Percentiles rank a stretch among this genome's conserved stretches.
phyloP scores from a whole-genome alignment of 2,888 invertebrate genomes.

The Scotopteryx bipunctaria region DNA sequence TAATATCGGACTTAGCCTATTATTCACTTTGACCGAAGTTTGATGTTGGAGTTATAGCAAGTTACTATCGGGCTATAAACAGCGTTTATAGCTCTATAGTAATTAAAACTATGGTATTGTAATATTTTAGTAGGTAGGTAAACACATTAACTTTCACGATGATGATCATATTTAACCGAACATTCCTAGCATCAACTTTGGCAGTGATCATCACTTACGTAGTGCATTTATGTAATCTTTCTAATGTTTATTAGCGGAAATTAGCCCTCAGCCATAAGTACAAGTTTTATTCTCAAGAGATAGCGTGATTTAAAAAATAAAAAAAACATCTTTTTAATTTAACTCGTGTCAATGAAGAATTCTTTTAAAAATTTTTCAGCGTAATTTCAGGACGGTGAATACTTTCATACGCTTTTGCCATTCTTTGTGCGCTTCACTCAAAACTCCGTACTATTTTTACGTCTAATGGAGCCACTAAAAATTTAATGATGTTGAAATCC shows the following conservation, averaged over 20 bases:
- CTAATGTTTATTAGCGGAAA: no score
- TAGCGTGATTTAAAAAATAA: background rate
- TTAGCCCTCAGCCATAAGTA: no score
- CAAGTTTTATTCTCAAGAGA: no score
- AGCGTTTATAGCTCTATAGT: conserved; percentile 30
- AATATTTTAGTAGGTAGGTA: conserved; percentile 31
- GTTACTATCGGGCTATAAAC: conserved; percentile 32
- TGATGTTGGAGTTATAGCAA: conserved; percentile 37
- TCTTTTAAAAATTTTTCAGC: conserved; percentile 16
- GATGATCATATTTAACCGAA: conserved; percentile 24
- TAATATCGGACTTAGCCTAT: conserved; percentile 48
- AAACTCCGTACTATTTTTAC: conserved; percentile 45
- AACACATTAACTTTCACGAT: conserved; percentile 24
- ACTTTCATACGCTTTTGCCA: conserved; percentile 13
- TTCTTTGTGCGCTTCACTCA: conserved; percentile 34
- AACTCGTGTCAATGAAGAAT: conserved; percentile 18
- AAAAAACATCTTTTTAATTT: conserved; percentile 11
- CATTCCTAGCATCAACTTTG: background rate
- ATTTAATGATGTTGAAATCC: conserved; percentile 54
- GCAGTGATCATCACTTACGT: background rate
- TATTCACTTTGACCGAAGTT: conserved; percentile 55
- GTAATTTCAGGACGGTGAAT: conserved; percentile 18
- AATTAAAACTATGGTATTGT: conserved; percentile 41
- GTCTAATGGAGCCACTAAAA: conserved; percentile 49
- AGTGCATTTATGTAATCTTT: background rate